Percentiles rank a stretch among this genome's conserved stretches.
phyloP scores from a whole-genome alignment of 2,797 vertebrate species.

The Etheostoma perlongum region DNA sequence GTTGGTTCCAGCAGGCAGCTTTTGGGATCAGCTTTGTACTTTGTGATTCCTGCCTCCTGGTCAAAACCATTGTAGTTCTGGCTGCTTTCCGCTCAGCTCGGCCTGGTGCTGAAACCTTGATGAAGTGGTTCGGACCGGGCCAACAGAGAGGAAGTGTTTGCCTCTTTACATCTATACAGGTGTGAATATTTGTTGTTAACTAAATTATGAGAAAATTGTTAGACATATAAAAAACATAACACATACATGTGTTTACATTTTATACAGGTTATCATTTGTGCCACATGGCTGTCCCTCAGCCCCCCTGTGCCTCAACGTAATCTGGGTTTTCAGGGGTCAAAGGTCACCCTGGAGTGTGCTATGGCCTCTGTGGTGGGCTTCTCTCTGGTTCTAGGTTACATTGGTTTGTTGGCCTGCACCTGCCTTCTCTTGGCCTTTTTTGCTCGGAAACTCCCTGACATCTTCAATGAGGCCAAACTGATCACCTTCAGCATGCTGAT shows the following conservation, averaged over 20 bases:
- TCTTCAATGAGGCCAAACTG: constrained; percentile 76
- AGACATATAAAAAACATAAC: background rate
- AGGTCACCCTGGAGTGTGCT: constrained; percentile 64
- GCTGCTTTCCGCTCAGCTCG: constrained; percentile 73
- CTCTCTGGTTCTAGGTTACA: constrained; percentile 73
- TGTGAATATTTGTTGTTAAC: constrained; percentile 2
- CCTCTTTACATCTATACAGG: constrained; percentile 74
- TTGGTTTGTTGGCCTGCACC: constrained; percentile 70
- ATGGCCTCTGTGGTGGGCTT: constrained; percentile 75
- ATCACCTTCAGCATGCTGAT: constrained; percentile 82
- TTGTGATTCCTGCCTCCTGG: constrained; percentile 69
- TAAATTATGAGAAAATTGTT: background rate
- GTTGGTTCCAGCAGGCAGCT: constrained; percentile 68
- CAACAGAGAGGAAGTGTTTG: constrained; percentile 77
- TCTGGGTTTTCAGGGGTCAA: constrained; percentile 67
- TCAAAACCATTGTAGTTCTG: constrained; percentile 77
- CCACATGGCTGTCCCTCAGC: constrained; percentile 63
- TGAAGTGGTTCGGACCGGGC: constrained; percentile 77
- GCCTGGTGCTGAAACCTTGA: constrained; percentile 57
- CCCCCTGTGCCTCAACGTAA: constrained; percentile 72
- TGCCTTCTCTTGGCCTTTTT: constrained; percentile 75
- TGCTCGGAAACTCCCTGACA: constrained; percentile 76
- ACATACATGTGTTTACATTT: constrained; percentile 2
- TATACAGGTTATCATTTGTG: constrained; percentile 58
- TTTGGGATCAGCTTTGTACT: constrained; percentile 76